A percentile compares a stretch with the other conserved stretches of the same genome.
Conservation (phyloP, 2,888 invertebrate genomes). For the Alentia gelatinosa region DNA sequence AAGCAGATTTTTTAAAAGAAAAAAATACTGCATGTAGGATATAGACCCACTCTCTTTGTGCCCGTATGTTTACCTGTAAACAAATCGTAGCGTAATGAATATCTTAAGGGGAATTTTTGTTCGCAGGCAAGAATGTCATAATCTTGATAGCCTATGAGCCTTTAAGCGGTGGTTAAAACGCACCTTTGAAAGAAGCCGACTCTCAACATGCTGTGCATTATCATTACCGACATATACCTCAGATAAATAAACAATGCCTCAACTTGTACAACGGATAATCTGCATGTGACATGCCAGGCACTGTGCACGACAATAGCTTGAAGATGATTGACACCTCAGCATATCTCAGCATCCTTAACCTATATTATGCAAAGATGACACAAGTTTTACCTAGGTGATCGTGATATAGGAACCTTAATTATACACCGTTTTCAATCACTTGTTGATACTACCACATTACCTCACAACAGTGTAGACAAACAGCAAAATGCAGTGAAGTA, state of each 20-base stretch:
- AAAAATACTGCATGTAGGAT: too few species aligned
- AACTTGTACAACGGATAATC: not conserved
- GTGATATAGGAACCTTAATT: conserved; percentile 24
- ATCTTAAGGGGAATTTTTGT: too few species aligned
- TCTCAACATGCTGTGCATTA: conserved; percentile 3
- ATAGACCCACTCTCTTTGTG: too few species aligned
- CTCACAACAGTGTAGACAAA: not conserved
- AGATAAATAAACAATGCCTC: conserved; percentile 35
- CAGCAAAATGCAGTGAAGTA: conserved; percentile 1
- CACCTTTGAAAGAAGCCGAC: not conserved
- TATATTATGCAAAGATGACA: conserved; percentile 43
- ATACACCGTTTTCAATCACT: not conserved
- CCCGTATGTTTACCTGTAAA: too few species aligned
- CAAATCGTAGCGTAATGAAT: too few species aligned
- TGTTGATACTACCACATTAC: not conserved
- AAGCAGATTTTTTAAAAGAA: too few species aligned
- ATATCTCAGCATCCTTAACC: conserved; percentile 30
- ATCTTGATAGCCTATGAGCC: too few species aligned
- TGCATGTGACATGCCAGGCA: not conserved
- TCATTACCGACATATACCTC: conserved; percentile 22
- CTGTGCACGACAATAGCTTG: conserved; percentile 30
- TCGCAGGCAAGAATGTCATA: too few species aligned
- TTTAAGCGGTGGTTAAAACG: not conserved
- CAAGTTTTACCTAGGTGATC: not conserved
- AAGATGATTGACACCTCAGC: conserved; percentile 3